Conservation (phyloP, 2,888 invertebrate species). For the Leptinotarsa juncta region DNA sequence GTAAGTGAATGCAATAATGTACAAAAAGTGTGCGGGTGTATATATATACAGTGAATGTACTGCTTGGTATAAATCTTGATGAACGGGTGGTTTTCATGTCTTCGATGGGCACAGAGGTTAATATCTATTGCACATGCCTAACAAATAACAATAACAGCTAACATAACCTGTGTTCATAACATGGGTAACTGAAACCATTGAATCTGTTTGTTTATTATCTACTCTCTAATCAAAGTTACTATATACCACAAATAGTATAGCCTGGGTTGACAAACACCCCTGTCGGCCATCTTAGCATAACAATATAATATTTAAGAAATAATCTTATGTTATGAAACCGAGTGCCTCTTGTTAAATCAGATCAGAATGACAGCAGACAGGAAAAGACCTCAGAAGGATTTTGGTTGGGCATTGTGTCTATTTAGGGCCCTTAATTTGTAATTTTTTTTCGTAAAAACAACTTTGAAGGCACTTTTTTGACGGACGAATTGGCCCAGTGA, state of each 20-base stretch:
- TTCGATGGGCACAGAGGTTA: slow-evolving; percentile 41
- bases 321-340: slow-evolving; percentile 67
- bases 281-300: slow-evolving; percentile 66
- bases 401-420: slow-evolving; percentile 83
- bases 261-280: slow-evolving; percentile 56
- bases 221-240: slow-evolving; percentile 68
- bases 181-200: slow-evolving; percentile 67
- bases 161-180: slow-evolving; percentile 64
- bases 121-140: slow-evolving; percentile 52
- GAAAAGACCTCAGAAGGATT: slow-evolving; percentile 63
- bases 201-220: slow-evolving; percentile 67
- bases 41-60: slow-evolving; percentile 56
- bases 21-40: slow-evolving; percentile 54
- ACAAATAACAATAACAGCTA: slow-evolving; percentile 67
- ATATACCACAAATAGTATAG: slow-evolving; percentile 68
- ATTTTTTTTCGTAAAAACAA: slow-evolving; percentile 88
- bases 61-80: slow-evolving; percentile 27
- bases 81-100: slow-evolving; percentile 49
- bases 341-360: slow-evolving; percentile 67
- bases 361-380: slow-evolving; percentile 61
- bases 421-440: slow-evolving; percentile 87
- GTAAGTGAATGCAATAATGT: slow-evolving; percentile 48
- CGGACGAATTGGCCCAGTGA: slow-evolving; percentile 94
- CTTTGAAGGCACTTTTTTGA: slow-evolving; percentile 95
- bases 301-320: slow-evolving; percentile 68